These are phyloP conservation scores for Mesocricetus auratus DNA, from an alignment of 2,113 vertebrate species.

Conservation along the genomic window DNA sequence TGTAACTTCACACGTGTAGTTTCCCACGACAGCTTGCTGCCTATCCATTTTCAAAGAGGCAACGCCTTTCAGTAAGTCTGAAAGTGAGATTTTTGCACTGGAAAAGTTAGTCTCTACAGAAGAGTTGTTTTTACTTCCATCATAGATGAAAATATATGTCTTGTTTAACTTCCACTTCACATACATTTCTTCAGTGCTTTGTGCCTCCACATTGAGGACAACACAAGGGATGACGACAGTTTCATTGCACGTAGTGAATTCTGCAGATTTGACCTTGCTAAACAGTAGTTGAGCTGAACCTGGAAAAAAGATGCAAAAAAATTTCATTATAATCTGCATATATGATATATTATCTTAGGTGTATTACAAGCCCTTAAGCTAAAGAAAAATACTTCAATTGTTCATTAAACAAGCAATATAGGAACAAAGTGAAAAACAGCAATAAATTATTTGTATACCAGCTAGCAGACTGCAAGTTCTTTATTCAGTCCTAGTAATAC, in stretches of 20 bases:
- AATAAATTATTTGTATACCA: slow-evolving; percentile 59
- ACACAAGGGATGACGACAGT: slow-evolving; percentile 84
- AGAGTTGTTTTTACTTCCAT: rapidly evolving
- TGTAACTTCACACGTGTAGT: slow-evolving; percentile 88
- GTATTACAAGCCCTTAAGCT: slow-evolving; percentile 42
- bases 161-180: slow-evolving; percentile 83
- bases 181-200: slow-evolving; percentile 40
- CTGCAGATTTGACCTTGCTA: slow-evolving; percentile 28
- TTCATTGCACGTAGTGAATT: slow-evolving; percentile 79
- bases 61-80: slow-evolving; percentile 69
- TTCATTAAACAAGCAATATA: slow-evolving; percentile 42
- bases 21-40: slow-evolving; percentile 75
- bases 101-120: rapidly evolving
- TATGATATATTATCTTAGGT: not conserved
- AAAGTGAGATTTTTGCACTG: slow-evolving; percentile 57
- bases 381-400: not conserved
- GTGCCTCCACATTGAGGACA: slow-evolving; percentile 75
- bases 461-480: not conserved
- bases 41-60: slow-evolving; percentile 83
- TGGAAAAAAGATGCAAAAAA: slow-evolving; percentile 79
- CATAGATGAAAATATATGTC: slow-evolving; percentile 75
- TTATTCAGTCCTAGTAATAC: slow-evolving; percentile 46
- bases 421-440: slow-evolving; percentile 32
- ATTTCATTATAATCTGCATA: not conserved
- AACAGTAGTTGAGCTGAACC: slow-evolving; percentile 86